Evolutionary conservation across 2,797 vertebrate genomes (phyloP), one percentile per base, ranked within the genome.

Genomic region (Eurystomus glaucurus): DNA sequence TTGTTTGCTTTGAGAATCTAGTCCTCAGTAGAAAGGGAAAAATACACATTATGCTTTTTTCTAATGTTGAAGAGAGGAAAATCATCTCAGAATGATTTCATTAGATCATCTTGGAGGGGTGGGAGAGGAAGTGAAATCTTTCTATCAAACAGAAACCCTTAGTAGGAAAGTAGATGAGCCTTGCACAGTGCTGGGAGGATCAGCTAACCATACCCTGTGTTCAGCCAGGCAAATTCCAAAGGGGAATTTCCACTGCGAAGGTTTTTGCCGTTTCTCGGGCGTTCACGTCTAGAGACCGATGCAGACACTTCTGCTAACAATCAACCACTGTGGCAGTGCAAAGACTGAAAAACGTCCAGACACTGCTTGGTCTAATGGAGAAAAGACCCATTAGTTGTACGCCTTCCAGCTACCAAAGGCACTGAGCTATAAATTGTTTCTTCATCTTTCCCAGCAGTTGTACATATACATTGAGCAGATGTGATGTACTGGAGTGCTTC

Each of bases 221-320:
- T n/a, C 31, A 77, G 45, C 84, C 86, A 20, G 8, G 78, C 55
- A 52, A 33, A 6, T 23, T 91, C 89, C 89, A 55, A 58, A 68
- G 78, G 79, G 89, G 89, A 95, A 55, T 92, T 97, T 85, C 89
- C 91, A 91, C 11, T 51, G 94, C 86, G 1, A 51, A 77, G 68
- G 77, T 17, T 82, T 84, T 55, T 37, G 79, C 90, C 1, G 4
- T 52, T 88, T 51, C 89, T 92, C 0, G 6, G 78, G 75, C 16
- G 8, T 83, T 94, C 58, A 21, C 8, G 0, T 46, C 77, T 77
- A 39, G 60, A 64, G 77, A 2, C 60, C 58, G 62, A 45, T 22
- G 55, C 57, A 54, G 57, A 65, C 4, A 0, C 48, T 77, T 43
- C 94, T 93, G 78, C 86, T 74, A 43, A 95, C 89, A 93, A 35